A percentile compares a stretch with the other conserved stretches of the same genome.
phyloP scores from a whole-genome alignment of 2,113 vertebrate species.

The Syrmaticus mikado region DNA sequence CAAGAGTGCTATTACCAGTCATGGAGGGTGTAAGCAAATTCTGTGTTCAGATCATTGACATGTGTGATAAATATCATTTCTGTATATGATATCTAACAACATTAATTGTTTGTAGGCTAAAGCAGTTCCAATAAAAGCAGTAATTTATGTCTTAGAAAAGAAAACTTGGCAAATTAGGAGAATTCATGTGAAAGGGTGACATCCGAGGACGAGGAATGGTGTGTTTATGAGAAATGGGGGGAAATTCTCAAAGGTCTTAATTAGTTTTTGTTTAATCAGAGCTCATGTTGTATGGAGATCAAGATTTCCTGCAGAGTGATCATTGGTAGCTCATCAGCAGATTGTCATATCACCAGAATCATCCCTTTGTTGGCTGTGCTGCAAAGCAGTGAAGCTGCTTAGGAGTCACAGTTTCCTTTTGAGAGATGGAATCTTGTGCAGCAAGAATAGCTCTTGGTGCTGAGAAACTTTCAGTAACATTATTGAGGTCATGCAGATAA shows the following conservation, averaged over 20 bases:
- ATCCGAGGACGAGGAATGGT: background rate
- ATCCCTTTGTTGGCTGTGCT: background rate
- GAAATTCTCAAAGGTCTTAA: background rate
- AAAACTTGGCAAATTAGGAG: background rate
- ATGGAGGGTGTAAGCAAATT: background rate
- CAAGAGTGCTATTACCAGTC: background rate
- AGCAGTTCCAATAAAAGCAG: background rate
- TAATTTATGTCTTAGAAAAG: background rate
- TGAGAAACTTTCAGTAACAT: conserved; percentile 23
- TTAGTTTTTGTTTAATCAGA: background rate
- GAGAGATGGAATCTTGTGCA: background rate
- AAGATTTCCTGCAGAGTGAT: background rate
- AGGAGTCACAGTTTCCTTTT: background rate
- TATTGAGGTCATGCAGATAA: conserved; percentile 36
- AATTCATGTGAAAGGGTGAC: background rate
- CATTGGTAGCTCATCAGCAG: background rate
- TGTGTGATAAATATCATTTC: background rate
- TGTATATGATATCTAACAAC: background rate
- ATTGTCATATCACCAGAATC: background rate
- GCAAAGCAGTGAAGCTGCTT: background rate
- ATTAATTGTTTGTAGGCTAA: background rate
- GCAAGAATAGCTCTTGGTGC: background rate
- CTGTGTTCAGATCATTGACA: background rate
- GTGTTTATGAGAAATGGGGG: background rate
- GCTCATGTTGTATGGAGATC: background rate